Evolutionary conservation across 1,140 invertebrate genomes (phyloP), one percentile per base, ranked within the genome.

Genomic region (Drosophila tsacasi): DNA sequence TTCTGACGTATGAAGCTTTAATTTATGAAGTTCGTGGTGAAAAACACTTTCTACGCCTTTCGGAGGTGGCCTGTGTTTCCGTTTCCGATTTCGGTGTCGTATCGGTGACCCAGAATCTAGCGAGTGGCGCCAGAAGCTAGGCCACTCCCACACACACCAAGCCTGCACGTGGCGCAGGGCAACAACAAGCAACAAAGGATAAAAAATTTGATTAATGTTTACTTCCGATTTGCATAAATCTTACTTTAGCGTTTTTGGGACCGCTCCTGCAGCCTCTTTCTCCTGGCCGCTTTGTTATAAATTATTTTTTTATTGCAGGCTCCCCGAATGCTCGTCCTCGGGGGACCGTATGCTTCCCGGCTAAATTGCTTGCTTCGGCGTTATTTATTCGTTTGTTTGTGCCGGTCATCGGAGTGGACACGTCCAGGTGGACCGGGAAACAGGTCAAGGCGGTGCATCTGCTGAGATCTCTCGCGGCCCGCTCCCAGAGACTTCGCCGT

Each of bases 141-240:
- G 82, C 64, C 71, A 65, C 61, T 50, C 57, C 50, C 49, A 61
- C 58, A 47, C 39, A 44, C 55, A 60, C 54, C 32, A 62, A 35
- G 58, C 42, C 68, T 83, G 71, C 76, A 58, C 73, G 63, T 61
- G 57, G 60, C 73, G 58, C 23, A 44, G 30, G 30, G 59, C 58
- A 54, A 39, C 49, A 71, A 46, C 65, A 72, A 44, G 61, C 37
- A 47, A 78, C 52, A 68, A 68, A 46, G 68, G 59, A 68, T 65
- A 85, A 85, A 89, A 86, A 83, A 73, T 83, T 92, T 92, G 86
- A 92, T 92, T 92, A 92, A 92, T 92, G 86, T 91, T 92, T 89
- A 82, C 83, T 92, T 92, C 90, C 91, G 90, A 91, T 92, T 92
- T 92, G 83, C 90, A 92, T 92, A 92, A 92, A 92, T 92, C 83